Evolutionary conservation across 2,113 vertebrate genomes (phyloP), one percentile per base, ranked within the genome.

Genomic region (Mola mola): DNA sequence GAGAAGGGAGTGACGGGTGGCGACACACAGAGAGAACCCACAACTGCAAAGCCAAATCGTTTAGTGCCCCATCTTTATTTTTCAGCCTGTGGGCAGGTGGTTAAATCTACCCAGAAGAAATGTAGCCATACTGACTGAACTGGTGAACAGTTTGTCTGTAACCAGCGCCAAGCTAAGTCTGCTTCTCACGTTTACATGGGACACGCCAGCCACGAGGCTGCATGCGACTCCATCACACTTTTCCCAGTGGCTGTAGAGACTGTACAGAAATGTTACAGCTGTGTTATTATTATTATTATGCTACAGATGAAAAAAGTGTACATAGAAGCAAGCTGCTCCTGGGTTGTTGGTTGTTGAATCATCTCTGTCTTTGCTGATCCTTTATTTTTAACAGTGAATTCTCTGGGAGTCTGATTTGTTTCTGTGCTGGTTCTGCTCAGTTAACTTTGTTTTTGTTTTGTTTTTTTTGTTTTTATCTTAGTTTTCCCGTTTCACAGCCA

Each of bases 121-220:
- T 83, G 84, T 79, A 82, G 84, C 82, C 80, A 82, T 78, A 78
- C 50, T 44, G 74, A 75, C 66, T 55, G 66, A 75, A 75, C 61
- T 52, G 76, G 75, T 12, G 28, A 66, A 74, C 68, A 11, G 38
- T 31, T 75, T 47, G 67, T 81, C 76, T 58, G 71, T 55, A 62
- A 64, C 65, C 78, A 72, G 76, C 42, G 46, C 75, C 66, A 51
- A 78, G 67, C 79, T 65, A 65, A 59, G 47, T 73, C 68, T 62
- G 75, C 82, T 82, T 71, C 28, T 61, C 73, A 77, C 42, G 81
- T 89, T 89, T 89, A 88, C 84, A 78, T 59, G 31, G 53, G 52
- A 79, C 72, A 66, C 78, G 77, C 53, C 67, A 67, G 73, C 79
- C 74, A 43, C 9, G 44, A 78, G 84, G 80, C 84, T 73, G 86